Percentiles rank a stretch among this genome's conserved stretches.
Evolutionary conservation across 2,113 vertebrate genomes (phyloP).

Genomic region (Conger conger): DNA sequence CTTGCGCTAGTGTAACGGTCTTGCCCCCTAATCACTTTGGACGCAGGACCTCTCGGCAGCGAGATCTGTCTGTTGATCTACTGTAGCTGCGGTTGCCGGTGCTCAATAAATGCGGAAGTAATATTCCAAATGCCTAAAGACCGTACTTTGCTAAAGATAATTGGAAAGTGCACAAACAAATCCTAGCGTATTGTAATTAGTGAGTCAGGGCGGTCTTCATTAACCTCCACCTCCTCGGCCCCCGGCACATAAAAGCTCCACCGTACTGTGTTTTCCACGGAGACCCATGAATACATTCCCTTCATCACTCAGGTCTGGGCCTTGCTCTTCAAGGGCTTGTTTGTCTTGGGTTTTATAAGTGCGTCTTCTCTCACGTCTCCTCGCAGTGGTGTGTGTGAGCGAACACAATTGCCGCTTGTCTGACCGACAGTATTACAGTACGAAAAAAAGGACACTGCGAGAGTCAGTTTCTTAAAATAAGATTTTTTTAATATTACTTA

Average conservation of each 20-base stretch:
- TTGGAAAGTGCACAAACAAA: background rate
- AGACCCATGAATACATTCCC: background rate
- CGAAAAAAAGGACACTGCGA: conserved; percentile 42
- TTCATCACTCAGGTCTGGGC: background rate
- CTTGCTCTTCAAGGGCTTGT: background rate
- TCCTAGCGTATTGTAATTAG: background rate
- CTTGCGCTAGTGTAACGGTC: too few relatives aligned
- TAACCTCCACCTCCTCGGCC: background rate
- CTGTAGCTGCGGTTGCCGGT: too few relatives aligned
- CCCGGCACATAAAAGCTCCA: background rate
- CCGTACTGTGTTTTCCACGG: background rate
- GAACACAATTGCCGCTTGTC: too few relatives aligned
- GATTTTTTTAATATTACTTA: conserved; percentile 85
- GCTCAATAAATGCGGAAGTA: too few relatives aligned
- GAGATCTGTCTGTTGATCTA: too few relatives aligned
- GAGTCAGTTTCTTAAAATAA: conserved; percentile 79
- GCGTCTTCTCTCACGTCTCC: background rate
- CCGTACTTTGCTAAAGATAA: too few relatives aligned
- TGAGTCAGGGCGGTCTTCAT: background rate
- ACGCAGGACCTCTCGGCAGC: too few relatives aligned
- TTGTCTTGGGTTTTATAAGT: conserved; percentile 5
- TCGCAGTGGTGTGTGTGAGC: background rate
- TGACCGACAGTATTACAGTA: background rate
- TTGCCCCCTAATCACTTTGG: too few relatives aligned
- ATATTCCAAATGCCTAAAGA: too few relatives aligned